Conservation (phyloP, 2,888 invertebrate species). For the Crepidodera aurea region DNA sequence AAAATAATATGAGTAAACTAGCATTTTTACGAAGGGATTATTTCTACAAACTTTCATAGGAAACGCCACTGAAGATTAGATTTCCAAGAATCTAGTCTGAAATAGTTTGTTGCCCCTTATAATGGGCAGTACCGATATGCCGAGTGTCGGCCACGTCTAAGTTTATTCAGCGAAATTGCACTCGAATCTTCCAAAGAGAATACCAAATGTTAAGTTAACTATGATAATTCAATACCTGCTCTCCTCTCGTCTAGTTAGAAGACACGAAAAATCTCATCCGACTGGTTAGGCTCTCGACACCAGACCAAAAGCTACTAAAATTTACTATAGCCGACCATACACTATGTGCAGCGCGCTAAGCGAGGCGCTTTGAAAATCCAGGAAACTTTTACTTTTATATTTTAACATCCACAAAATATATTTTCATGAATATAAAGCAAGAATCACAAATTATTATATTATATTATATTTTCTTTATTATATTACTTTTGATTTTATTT, state of each 20-base stretch:
- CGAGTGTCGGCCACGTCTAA: neutral
- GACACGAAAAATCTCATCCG: conserved; percentile 13
- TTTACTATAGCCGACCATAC: neutral
- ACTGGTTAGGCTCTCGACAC: conserved; percentile 6
- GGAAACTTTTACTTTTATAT: no score
- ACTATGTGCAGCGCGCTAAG: neutral
- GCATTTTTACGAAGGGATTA: no score
- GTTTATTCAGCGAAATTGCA: neutral
- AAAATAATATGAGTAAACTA: no score
- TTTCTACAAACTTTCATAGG: no score
- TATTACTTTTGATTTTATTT: neutral
- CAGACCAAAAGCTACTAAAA: conserved; percentile 2
- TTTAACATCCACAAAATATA: neutral
- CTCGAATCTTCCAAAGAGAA: neutral
- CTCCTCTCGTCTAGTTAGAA: neutral
- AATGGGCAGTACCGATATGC: neutral
- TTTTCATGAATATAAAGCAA: neutral
- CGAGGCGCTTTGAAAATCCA: no score
- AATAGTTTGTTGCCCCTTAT: neutral
- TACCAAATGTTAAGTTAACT: neutral
- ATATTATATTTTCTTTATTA: neutral
- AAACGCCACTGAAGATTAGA: neutral
- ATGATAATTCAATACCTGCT: conserved; percentile 19
- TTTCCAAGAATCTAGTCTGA: neutral
- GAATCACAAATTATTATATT: neutral